Percentiles rank a stretch among this genome's conserved stretches.
phyloP scores from a whole-genome alignment of 2,888 invertebrate genomes.

The Lomographa bimaculata region DNA sequence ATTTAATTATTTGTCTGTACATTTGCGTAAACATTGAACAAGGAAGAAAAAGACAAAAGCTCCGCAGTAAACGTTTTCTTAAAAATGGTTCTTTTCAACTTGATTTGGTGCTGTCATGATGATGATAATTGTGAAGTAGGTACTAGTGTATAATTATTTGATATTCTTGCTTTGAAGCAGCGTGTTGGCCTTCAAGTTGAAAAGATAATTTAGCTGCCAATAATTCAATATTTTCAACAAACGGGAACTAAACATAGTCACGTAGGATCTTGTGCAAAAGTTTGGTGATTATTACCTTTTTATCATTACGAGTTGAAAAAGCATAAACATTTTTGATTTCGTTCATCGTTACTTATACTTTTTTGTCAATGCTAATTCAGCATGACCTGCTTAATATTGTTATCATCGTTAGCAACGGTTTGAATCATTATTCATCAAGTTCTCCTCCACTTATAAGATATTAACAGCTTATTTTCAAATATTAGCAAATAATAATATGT shows the following conservation, averaged over 20 bases:
- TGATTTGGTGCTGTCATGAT: conserved; percentile 49
- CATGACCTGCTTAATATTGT: no score
- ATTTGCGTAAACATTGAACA: conserved; percentile 28
- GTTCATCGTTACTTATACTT: no score
- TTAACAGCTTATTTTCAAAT: no score
- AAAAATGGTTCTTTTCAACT: conserved; percentile 67
- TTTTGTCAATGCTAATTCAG: no score
- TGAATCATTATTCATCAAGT: no score
- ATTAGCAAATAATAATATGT: no score
- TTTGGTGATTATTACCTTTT: no score
- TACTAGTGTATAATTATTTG: conserved; percentile 31
- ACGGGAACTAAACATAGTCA: neutral
- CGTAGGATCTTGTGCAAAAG: no score
- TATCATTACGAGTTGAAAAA: no score
- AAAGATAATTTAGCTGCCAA: conserved; percentile 67
- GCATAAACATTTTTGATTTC: no score
- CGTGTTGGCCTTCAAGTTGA: conserved; percentile 63
- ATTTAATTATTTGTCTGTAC: conserved; percentile 18
- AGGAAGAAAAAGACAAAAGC: conserved; percentile 34
- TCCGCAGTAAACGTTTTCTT: conserved; percentile 46
- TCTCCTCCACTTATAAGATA: no score
- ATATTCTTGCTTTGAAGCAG: conserved; percentile 41
- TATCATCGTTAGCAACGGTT: no score
- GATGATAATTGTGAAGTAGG: conserved; percentile 39
- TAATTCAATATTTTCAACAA: conserved; percentile 45